phyloP scores from a whole-genome alignment of 2,888 invertebrate genomes.

The Synergus umbraculus region DNA sequence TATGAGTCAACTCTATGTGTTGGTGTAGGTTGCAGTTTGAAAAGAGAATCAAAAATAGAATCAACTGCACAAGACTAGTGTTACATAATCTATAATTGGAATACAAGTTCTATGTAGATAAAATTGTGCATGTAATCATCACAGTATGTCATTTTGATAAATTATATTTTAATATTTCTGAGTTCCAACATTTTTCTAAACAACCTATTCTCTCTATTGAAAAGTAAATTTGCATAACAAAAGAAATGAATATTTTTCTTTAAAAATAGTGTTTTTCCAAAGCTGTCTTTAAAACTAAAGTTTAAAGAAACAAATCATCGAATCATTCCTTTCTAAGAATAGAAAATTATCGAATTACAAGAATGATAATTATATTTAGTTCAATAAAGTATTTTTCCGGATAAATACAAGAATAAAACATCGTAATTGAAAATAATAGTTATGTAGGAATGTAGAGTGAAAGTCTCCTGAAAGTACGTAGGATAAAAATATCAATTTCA shows the following conservation, averaged over 20 bases:
- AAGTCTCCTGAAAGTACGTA: not conserved
- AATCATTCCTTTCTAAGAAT: not conserved
- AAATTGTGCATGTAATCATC: not conserved
- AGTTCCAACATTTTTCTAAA: not conserved
- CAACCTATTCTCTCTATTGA: not conserved
- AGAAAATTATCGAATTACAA: not conserved
- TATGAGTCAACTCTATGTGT: slow-evolving; percentile 47
- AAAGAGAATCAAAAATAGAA: slow-evolving; percentile 71
- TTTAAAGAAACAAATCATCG: not conserved
- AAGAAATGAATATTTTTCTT: not conserved
- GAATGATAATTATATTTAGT: not conserved
- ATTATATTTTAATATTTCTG: not conserved
- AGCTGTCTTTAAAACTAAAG: not conserved
- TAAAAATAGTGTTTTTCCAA: not conserved
- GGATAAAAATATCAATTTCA: not conserved
- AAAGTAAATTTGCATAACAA: not conserved
- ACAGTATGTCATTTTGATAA: not conserved
- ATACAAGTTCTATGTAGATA: slow-evolving; percentile 52
- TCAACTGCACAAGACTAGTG: slow-evolving; percentile 59
- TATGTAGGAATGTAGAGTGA: not conserved
- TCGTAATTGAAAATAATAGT: not conserved
- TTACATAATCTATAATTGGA: slow-evolving; percentile 69
- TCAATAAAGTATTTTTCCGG: too few species aligned
- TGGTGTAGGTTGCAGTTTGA: slow-evolving; percentile 57
- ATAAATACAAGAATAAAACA: not conserved